These are phyloP conservation scores for Echiichthys vipera DNA, from an alignment of 2,797 vertebrate species.

Conservation along the genomic window DNA sequence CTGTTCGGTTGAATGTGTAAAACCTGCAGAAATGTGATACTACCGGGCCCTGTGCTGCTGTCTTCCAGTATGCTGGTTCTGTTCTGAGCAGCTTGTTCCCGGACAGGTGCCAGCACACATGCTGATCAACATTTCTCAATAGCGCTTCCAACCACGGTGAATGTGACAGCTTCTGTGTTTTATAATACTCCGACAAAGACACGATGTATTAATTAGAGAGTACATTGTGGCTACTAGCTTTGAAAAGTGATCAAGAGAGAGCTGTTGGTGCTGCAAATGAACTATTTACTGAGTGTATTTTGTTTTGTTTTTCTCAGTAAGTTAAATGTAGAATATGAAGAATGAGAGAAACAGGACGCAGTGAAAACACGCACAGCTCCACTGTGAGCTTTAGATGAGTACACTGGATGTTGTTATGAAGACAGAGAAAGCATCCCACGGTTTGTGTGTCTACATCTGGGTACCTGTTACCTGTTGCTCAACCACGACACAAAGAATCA, in stretches of 20 bases:
- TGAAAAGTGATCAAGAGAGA: not conserved
- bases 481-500: not conserved
- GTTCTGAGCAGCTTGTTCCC: conserved; percentile 28
- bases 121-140: conserved; percentile 47
- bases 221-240: not conserved
- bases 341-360: too few species aligned
- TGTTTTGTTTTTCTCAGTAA: not conserved
- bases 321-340: too few species aligned
- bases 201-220: conserved; percentile 36
- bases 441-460: not conserved
- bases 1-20: conserved; percentile 5
- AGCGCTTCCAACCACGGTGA: conserved; percentile 32
- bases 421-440: not conserved
- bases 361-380: not conserved
- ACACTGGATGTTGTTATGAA: not conserved
- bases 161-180: conserved; percentile 52
- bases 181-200: conserved; percentile 42
- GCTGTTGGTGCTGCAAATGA: not conserved
- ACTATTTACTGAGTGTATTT: not conserved
- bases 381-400: not conserved
- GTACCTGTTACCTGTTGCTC: not conserved
- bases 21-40: conserved; percentile 19
- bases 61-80: conserved; percentile 15
- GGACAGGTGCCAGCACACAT: conserved; percentile 48
- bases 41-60: not conserved